Evolutionary conservation across 1,140 invertebrate genomes (phyloP).

Genomic region (Dinothrombium tinctorium): DNA sequence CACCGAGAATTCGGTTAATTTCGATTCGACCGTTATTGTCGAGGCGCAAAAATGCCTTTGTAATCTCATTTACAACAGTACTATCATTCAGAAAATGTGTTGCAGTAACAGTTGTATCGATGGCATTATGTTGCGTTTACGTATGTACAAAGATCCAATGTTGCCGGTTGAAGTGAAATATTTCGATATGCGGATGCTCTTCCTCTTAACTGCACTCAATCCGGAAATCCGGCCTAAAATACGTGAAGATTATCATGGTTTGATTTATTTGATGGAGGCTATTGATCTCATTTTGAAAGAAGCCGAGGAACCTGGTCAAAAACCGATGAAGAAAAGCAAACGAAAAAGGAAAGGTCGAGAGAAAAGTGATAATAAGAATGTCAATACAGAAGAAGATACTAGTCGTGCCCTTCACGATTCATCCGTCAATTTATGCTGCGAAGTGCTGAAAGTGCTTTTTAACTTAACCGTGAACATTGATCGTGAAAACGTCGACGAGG

Average conservation of each 20-base stretch:
- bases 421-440: conserved; percentile 42
- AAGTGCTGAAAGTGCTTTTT: conserved; percentile 69
- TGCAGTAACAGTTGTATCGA: conserved; percentile 42
- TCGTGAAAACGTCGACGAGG: conserved; percentile 24
- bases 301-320: conserved; percentile 17
- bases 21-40: conserved; percentile 27
- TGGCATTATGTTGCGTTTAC: conserved; percentile 44
- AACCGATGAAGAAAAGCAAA: conserved; percentile 6
- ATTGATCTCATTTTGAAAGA: conserved; percentile 41
- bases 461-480: conserved; percentile 41
- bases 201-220: conserved; percentile 58
- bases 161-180: conserved; percentile 39
- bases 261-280: conserved; percentile 49
- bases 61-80: conserved; percentile 64
- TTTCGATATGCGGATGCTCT: conserved; percentile 66
- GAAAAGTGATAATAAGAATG: neutral
- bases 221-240: conserved; percentile 38
- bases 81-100: conserved; percentile 37
- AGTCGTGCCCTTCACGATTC: conserved; percentile 26
- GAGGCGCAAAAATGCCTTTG: conserved; percentile 69
- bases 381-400: neutral
- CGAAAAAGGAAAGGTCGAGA: conserved; percentile 5
- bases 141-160: conserved; percentile 32
- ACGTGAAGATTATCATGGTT: conserved; percentile 47
- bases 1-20: conserved; percentile 9